Conservation (phyloP, 2,113 vertebrate genomes). For the Phyllopteryx taeniolatus region DNA sequence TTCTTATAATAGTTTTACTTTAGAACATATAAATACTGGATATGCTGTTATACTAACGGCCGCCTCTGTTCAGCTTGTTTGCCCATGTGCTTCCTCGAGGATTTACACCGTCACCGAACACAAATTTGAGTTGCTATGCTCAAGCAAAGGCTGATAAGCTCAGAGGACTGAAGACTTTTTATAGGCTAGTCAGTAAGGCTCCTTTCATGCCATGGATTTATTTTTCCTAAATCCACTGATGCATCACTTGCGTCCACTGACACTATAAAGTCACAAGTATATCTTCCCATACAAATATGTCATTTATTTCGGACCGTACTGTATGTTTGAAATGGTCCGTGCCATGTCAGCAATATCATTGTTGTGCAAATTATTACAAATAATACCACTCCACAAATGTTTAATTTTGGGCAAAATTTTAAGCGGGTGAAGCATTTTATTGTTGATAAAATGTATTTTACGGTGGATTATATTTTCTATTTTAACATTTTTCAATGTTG, state of each 20-base stretch:
- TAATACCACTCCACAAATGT: too few relatives aligned
- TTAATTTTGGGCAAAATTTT: neutral
- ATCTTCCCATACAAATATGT: constrained; percentile 1
- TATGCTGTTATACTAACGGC: constrained; percentile 58
- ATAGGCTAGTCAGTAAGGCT: constrained; percentile 38
- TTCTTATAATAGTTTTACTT: constrained; percentile 71
- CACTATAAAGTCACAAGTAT: constrained; percentile 5
- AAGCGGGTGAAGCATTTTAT: neutral
- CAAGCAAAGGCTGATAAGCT: constrained; percentile 55
- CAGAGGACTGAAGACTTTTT: constrained; percentile 53
- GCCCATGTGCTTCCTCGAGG: constrained; percentile 52
- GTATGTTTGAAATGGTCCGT: too few relatives aligned
- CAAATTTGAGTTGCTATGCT: constrained; percentile 56
- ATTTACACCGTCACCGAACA: constrained; percentile 54
- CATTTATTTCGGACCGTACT: constrained; percentile 7
- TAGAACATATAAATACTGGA: constrained; percentile 64
- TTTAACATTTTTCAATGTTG: neutral
- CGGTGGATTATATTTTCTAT: neutral
- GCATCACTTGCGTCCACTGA: constrained; percentile 21
- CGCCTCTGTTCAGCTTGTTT: constrained; percentile 54
- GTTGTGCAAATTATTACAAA: too few relatives aligned
- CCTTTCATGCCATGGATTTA: constrained; percentile 31
- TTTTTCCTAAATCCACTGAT: constrained; percentile 36
- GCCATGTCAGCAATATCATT: too few relatives aligned
- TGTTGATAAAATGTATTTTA: too few relatives aligned